A percentile compares a stretch with the other conserved stretches of the same genome.
These are phyloP conservation scores for Crocidura indochinensis DNA, from an alignment of 2,797 vertebrate species.

Conservation along the genomic window DNA sequence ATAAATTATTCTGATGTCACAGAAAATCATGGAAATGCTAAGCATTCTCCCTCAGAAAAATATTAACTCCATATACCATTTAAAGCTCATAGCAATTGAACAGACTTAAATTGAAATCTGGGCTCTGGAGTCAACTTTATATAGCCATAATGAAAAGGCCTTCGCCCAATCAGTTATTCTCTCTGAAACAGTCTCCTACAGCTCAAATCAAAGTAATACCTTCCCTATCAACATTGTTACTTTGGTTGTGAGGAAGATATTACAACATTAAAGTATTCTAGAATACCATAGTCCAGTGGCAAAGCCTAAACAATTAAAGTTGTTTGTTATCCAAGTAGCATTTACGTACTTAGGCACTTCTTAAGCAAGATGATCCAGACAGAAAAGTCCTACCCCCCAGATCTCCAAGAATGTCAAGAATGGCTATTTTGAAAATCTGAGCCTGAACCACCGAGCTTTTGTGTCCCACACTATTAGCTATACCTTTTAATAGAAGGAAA, in stretches of 20 bases:
- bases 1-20: not conserved
- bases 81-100: conserved; percentile 12
- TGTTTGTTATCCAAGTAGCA: not conserved
- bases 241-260: conserved; percentile 12
- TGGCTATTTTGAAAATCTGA: conserved; percentile 67
- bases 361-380: conserved; percentile 7
- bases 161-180: not conserved
- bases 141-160: not conserved
- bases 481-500: conserved; percentile 86
- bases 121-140: not conserved
- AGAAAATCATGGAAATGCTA: not conserved
- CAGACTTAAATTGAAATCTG: not conserved
- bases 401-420: conserved; percentile 28
- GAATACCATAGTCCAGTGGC: not conserved
- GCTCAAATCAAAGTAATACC: not conserved
- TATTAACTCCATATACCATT: not conserved
- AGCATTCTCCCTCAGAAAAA: conserved; percentile 27
- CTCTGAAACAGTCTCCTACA: not conserved
- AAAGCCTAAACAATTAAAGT: conserved; percentile 36
- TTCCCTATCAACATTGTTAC: not conserved
- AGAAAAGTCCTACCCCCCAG: conserved; percentile 28
- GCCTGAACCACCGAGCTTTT: conserved; percentile 86
- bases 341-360: not conserved
- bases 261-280: not conserved
- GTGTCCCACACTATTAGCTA: conserved; percentile 87